phyloP scores from a whole-genome alignment of 37 sponge, comb jelly and placozoan genomes.

The Aplysina aerophoba region DNA sequence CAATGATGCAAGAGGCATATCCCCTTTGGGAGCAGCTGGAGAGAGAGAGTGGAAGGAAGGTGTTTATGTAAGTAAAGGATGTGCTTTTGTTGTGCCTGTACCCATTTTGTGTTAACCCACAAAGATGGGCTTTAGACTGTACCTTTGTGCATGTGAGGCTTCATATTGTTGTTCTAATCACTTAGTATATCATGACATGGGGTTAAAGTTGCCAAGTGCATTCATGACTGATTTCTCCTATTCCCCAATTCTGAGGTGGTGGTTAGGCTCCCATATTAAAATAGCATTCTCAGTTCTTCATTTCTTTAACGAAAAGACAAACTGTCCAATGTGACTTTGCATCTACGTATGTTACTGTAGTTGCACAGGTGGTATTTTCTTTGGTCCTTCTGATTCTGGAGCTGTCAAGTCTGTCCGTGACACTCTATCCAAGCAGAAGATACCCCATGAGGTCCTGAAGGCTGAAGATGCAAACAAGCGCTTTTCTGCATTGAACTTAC shows the following conservation, averaged over 20 bases:
- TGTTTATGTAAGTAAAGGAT: slow-evolving; percentile 50
- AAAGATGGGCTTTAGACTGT: background rate
- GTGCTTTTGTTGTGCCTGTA: background rate
- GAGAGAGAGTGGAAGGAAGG: slow-evolving; percentile 45
- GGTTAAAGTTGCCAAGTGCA: too few species aligned
- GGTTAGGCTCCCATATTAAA: too few species aligned
- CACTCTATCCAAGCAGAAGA: slow-evolving; percentile 16
- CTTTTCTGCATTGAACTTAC: slow-evolving; percentile 63
- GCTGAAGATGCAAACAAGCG: slow-evolving; percentile 47
- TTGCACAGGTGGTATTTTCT: slow-evolving; percentile 58
- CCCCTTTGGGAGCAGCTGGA: slow-evolving; percentile 74
- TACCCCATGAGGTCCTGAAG: slow-evolving; percentile 41
- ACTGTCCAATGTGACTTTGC: too few species aligned
- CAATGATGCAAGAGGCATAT: slow-evolving; percentile 82
- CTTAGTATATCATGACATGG: too few species aligned
- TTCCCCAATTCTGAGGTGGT: too few species aligned
- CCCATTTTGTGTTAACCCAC: background rate
- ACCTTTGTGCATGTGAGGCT: slow-evolving; percentile 8
- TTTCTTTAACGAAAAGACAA: too few species aligned
- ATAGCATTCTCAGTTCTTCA: too few species aligned
- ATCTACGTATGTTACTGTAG: too few species aligned
- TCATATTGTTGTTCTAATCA: too few species aligned
- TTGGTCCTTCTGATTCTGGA: slow-evolving; percentile 42
- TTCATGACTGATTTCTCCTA: too few species aligned
- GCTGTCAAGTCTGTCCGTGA: background rate